Evolutionary conservation across 2,113 vertebrate species (phyloP), one percentile per base, ranked within the genome.

Genomic region (Acinonyx jubatus): DNA sequence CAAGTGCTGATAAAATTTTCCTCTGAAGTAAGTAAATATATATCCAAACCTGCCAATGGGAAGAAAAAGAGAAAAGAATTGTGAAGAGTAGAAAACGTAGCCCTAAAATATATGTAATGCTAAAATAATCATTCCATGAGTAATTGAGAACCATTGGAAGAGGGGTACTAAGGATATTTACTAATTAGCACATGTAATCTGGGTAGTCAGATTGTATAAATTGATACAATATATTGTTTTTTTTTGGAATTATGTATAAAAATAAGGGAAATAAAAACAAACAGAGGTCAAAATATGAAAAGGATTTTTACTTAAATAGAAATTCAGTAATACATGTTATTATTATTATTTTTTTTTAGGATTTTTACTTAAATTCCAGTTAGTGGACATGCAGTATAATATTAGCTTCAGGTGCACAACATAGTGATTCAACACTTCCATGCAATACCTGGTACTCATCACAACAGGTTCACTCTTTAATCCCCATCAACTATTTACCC

Each of bases 31-130:
- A 61, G 55, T 73, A 92, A 48, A n/a, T 57, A 57, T 31, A 61
- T 55, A 18, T 48, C 1, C 1, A 61, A 48, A 50, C 1, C 7
- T 66, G 1, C 4, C 5, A 65, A n/a, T 15, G 5, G 3, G 5
- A 19, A 65, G 0, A 3, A 63, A 41, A 73, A 36, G 1, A 66
- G 14, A 71, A 65, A 69, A 48, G 5, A 4, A 78, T 73, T 50
- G 16, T 21, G 1, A 71, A 73, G 55, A 9, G 0, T 87, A 1
- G 15, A 79, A 95, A 57, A 80, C 18, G 0, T 15, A 27, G 55
- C 4, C n/a, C 15, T 66, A 36, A 68, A 27, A 27, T 16, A n/a
- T 76, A 84, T n/a, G 3, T 11, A 33, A 65, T 7, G 48, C 21
- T 61, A 36, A 50, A 41, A 21, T 33, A 36, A 66, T 80, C 27